Evolutionary conservation across 2,113 vertebrate genomes (phyloP).

Genomic region (Ornithorhynchus anatinus): DNA sequence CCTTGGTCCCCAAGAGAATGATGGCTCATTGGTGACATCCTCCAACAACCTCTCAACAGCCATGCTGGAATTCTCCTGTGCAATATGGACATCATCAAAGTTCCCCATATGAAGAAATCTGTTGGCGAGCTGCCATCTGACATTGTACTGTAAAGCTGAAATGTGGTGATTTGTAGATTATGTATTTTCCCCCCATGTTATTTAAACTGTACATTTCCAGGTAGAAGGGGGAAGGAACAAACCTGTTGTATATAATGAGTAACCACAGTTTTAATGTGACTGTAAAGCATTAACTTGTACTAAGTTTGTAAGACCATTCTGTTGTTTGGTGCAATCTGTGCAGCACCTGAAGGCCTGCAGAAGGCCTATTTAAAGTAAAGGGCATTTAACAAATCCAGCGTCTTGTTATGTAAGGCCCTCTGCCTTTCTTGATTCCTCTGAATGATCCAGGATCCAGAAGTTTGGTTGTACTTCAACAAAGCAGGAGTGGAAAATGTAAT

Average conservation of each 20-base stretch:
- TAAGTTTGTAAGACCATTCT: slow-evolving; percentile 31
- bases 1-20: neutral
- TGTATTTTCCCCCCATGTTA: slow-evolving; percentile 20
- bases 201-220: slow-evolving; percentile 31
- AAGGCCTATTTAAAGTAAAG: slow-evolving; percentile 68
- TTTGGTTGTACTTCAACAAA: neutral
- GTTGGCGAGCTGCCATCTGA: slow-evolving; percentile 28
- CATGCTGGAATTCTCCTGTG: slow-evolving; percentile 36
- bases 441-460: neutral
- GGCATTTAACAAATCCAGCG: slow-evolving; percentile 57
- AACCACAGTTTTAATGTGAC: slow-evolving; percentile 11
- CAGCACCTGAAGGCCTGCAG: slow-evolving; percentile 2
- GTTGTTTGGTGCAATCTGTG: slow-evolving; percentile 12
- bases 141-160: slow-evolving; percentile 52
- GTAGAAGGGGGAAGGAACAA: neutral
- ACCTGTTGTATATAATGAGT: slow-evolving; percentile 5
- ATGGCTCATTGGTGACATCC: neutral
- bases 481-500: neutral
- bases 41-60: slow-evolving; percentile 9
- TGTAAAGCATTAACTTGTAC: slow-evolving; percentile 39
- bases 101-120: slow-evolving; percentile 12
- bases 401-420: neutral
- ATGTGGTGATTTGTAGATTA: slow-evolving; percentile 25
- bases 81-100: slow-evolving; percentile 22
- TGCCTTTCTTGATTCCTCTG: neutral